Base-by-base conservation (phyloP, 2,113 vertebrate species). In the Eolophus roseicapilla region DNA sequence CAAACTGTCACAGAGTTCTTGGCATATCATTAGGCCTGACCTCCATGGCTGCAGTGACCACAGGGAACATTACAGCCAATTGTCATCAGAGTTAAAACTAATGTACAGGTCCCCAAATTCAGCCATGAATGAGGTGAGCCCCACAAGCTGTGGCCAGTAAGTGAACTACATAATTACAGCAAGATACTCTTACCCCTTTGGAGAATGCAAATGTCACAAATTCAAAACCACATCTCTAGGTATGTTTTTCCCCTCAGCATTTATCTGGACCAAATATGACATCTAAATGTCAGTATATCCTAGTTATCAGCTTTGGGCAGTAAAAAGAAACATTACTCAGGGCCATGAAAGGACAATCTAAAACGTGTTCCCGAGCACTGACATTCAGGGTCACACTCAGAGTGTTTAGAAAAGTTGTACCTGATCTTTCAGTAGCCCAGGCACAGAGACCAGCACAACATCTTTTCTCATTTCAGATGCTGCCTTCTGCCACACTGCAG, bases 1-100 rank as follows among this genome's bases (percentile, higher is more conserved):
- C 97, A 95, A 93, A 97, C 97, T 98, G 98, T 98, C 97, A 97
- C 79, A 43, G 90, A 95, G 70, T 94, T 93, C 92, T 94, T 93
- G 97, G 96, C 97, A 94, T 96, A 94, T 94, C 95, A 90, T 97
- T 97, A 98, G 94, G 47, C 85, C 90, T 96, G 96, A 97, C 96
- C 97, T 97, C 97, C 86, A 80, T 1, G n/a, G 83, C 86, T 92
- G 86, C 95, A 94, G 73, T 63, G 88, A 89, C 97, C 96, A 96
- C 78, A 67, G 60, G 89, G 93, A 97, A 79, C 81, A 63, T 67
- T 86, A 82, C 90, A 95, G 93, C 87, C 95, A 88, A 87, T 97
- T 92, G 82, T 95, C 92, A 86, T 68, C 79, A 55, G 84, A 83
- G 83, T 75, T 96, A 68, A 96, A 97, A 96, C 95, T 96, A 95